Percentiles rank a stretch among this genome's conserved stretches.
These are phyloP conservation scores for Temnothorax curvispinosus DNA, from an alignment of 1,140 invertebrate genomes.

Conservation along the genomic window DNA sequence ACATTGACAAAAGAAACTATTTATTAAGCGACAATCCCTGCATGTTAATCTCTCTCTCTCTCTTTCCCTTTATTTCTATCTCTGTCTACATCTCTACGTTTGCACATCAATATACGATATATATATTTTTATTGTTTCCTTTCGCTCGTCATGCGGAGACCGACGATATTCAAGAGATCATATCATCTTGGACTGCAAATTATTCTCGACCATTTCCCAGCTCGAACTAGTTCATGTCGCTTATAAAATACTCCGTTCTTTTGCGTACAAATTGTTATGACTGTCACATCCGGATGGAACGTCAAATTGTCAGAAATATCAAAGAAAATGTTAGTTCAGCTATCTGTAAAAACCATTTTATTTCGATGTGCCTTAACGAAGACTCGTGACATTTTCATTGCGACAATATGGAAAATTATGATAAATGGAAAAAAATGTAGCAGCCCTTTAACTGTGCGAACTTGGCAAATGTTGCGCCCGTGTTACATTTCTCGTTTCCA, in stretches of 20 bases:
- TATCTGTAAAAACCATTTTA: slow-evolving; percentile 26
- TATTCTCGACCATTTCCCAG: not conserved
- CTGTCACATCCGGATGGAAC: not conserved
- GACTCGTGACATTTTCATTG: slow-evolving; percentile 2
- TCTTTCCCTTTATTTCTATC: no score
- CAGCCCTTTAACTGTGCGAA: not conserved
- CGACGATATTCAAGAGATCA: not conserved
- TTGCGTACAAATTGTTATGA: slow-evolving; percentile 13
- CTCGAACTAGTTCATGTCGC: not conserved
- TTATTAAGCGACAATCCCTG: not conserved
- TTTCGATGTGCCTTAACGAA: slow-evolving; percentile 1
- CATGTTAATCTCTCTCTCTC: not conserved
- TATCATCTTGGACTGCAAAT: not conserved
- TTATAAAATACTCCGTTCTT: not conserved
- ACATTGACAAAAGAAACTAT: not conserved
- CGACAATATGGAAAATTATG: not conserved
- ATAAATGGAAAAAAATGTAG: not conserved
- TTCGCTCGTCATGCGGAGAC: not conserved
- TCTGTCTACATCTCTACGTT: not conserved
- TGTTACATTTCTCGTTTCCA: not conserved
- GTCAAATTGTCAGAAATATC: slow-evolving; percentile 15
- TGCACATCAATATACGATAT: not conserved
- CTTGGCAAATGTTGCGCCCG: not conserved
- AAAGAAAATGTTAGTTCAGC: not conserved
- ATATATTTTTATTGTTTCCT: not conserved